Evolutionary conservation across 2,888 invertebrate genomes (phyloP), one percentile per base, ranked within the genome.

Genomic region (Ectemnius cavifrons): DNA sequence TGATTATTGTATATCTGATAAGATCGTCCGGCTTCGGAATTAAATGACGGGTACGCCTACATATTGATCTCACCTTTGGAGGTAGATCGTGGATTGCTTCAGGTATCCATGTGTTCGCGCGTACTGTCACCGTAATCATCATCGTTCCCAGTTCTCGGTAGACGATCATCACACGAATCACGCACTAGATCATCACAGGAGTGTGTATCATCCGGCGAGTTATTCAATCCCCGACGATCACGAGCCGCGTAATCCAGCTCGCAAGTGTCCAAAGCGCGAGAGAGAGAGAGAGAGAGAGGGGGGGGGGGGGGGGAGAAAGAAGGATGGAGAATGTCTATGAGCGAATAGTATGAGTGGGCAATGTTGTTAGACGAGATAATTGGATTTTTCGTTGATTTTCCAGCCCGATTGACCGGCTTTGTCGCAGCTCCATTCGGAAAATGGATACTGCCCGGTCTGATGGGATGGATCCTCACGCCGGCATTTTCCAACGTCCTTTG

Each of bases 401-500:
- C 16, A 20, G 37, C 45, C 13, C 18, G 16, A 37, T 1, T 52
- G 16, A 11, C 13, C 14, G 5, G 14, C 37, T 56, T 13, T 23
- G 63, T 47, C 28, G 37, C 59, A 57, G 46, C 8, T 8, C 63
- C 57, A 59, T 13, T 13, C 46, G 74, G 71, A 77, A 74, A 70
- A 70, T 73, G 67, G 66, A 65, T 77, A 71, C 69, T 63, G 67
- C 71, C 68, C 76, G 75, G 45, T 3, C 2, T 23, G 37, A 37
- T 61, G 79, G 61, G 79, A 71, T 75, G 73, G 72, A 66, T 73
- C 73, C 77, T 77, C 69, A 75, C 64, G 83, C 81, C 84, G 84
- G 81, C 84, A 84, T 84, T 84, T 84, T 82, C 83, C 80, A 77
- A 83, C 71, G 66, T 84, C 75, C 79, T 77, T 77, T 67, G 60